Base-by-base conservation (phyloP, 1,140 invertebrate genomes). In the Cotesia glomerata region DNA sequence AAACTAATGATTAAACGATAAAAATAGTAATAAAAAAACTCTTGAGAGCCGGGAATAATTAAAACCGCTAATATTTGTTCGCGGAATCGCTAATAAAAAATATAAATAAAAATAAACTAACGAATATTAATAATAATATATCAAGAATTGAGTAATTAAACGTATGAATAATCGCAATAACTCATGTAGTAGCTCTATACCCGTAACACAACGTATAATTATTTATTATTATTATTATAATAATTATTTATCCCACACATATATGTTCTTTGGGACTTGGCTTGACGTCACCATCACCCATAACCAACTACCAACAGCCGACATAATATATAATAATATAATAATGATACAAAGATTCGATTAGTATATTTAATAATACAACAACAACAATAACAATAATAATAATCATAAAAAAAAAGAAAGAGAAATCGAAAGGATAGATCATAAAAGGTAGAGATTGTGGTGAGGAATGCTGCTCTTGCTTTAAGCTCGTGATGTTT, bases 401-500 rank as follows among this genome's bases (percentile, higher is more conserved):
- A 45, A 45, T 35, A 61, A 18, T 26, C 1, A 26, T 26, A 26
- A 26, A 26, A 26, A 18, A 32, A 45, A 35, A 14, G n/a, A n/a
- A 26, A 70, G 62, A 56, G 61, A 54, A 64, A 64, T 64, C 49
- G 61, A 78, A 79, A 78, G 49, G 75, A 67, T 45, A 45, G 7
- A 45, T 74, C 79, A 74, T 80, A 80, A 77, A 80, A 80, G 79
- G 79, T 72, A 73, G 76, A 72, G 73, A 72, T 75, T 69, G 71
- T 45, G 11, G 39, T 56, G 32, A n/a, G 71, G 65, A 75, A 77
- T 73, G 72, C 35, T 64, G 61, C 16, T 64, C 49, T 13, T 9
- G 39, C 11, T 7, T 11, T 49, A 26, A 32, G 18, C 18, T 9
- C 34, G 62, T 18, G 51, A 71, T 62, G 49, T 45, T 32, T 39